Percentiles rank a stretch among this genome's conserved stretches.
These are phyloP conservation scores for Rostratula benghalensis DNA, from an alignment of 2,113 vertebrate genomes.

Conservation along the genomic window DNA sequence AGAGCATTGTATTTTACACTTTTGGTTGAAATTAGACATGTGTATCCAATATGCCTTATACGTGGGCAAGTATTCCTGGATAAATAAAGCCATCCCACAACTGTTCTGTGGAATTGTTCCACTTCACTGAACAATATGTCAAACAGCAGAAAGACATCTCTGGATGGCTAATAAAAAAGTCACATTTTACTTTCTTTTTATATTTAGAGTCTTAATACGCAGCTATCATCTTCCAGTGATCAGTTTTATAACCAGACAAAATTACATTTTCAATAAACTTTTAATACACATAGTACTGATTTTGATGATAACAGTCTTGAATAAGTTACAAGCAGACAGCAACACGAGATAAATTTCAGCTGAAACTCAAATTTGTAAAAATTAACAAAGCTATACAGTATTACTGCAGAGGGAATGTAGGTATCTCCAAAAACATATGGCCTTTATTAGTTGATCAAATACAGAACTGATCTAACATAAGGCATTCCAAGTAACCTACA, in stretches of 20 bases:
- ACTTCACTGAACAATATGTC: background rate
- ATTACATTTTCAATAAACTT: background rate
- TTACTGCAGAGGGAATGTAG: background rate
- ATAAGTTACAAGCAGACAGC: background rate
- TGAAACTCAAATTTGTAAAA: background rate
- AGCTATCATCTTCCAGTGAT: background rate
- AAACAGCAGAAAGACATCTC: background rate
- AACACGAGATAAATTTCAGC: background rate
- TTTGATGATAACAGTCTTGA: background rate
- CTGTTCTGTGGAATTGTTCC: background rate
- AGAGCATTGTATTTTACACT: background rate
- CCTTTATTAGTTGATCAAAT: background rate
- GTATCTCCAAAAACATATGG: background rate
- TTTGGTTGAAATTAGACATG: background rate
- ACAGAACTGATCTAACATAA: background rate
- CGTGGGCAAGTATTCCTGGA: background rate
- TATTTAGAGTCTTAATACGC: background rate
- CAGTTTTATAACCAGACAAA: conserved; percentile 13
- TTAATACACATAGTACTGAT: background rate
- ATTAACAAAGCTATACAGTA: background rate
- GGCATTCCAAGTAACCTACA: background rate
- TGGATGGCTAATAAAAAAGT: background rate
- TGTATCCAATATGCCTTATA: background rate
- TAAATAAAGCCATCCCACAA: background rate
- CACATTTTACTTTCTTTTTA: background rate